Evolutionary conservation across 2,888 invertebrate species (phyloP).

Genomic region (Macaria liturata): DNA sequence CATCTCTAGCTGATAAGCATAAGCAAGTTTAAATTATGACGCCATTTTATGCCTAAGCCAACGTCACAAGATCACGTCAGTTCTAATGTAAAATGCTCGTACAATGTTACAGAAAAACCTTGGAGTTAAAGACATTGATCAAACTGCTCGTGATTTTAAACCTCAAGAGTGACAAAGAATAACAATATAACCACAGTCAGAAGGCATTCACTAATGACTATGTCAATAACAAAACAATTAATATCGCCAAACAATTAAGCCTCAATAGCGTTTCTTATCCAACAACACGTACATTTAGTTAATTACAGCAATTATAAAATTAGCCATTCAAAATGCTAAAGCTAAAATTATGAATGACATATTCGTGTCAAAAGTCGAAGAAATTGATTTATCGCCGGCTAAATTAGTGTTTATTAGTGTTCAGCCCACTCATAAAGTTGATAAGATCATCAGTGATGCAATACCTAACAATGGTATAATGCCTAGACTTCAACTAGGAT

Average conservation of each 20-base stretch:
- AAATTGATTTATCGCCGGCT: conserved; percentile 29
- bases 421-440: conserved; percentile 28
- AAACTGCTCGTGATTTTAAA: background rate
- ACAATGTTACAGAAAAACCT: background rate
- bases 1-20: conserved; percentile 20
- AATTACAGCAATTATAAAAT: conserved; percentile 17
- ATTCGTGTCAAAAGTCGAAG: conserved; percentile 13
- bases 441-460: conserved; percentile 47
- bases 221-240: conserved; percentile 25
- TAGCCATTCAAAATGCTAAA: conserved; percentile 4
- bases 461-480: conserved; percentile 27
- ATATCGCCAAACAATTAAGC: conserved; percentile 15
- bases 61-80: background rate
- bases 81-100: conserved; percentile 1
- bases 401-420: conserved; percentile 30
- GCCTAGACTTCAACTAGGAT: no score
- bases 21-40: conserved; percentile 10
- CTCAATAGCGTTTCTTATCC: conserved; percentile 12
- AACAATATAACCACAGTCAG: conserved; percentile 7
- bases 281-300: conserved; percentile 20
- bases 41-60: background rate
- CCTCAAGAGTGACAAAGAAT: background rate
- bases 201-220: conserved; percentile 13
- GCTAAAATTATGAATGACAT: conserved; percentile 5
- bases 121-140: background rate